These are phyloP conservation scores for Paradisaea rubra DNA, from an alignment of 2,113 vertebrate genomes.

Conservation along the genomic window DNA sequence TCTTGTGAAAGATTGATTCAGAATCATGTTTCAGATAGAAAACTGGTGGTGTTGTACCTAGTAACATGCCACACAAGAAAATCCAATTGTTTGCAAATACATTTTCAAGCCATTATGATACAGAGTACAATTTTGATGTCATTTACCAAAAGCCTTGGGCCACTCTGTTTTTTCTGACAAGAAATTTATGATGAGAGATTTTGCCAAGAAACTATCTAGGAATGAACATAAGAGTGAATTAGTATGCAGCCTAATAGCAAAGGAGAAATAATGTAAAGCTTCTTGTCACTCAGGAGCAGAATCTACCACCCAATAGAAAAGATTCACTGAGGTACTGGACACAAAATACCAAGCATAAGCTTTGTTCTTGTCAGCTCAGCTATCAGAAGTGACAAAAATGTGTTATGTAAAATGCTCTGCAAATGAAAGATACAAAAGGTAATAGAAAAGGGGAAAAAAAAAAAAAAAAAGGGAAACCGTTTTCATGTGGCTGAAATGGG, in stretches of 20 bases:
- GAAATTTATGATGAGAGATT: background rate
- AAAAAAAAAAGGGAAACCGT: rapidly evolving
- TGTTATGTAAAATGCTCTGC: background rate
- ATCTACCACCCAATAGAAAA: background rate
- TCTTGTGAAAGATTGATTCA: background rate
- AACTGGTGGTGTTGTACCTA: background rate
- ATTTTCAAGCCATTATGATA: background rate
- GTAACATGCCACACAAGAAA: background rate
- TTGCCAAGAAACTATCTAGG: background rate
- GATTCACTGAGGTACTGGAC: background rate
- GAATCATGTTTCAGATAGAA: background rate
- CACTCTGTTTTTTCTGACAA: background rate
- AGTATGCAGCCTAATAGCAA: background rate
- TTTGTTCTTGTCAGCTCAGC: background rate
- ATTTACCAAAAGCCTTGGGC: background rate
- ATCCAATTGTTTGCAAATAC: background rate
- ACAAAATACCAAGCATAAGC: background rate
- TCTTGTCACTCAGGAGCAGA: background rate
- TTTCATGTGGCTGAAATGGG: background rate
- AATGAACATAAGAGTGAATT: background rate
- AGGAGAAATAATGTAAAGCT: background rate
- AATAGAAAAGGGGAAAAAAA: background rate
- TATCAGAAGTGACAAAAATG: background rate
- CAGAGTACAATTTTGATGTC: background rate
- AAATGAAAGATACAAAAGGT: background rate